Conservation (phyloP, 1,140 invertebrate species). For the Hycleus cichorii region DNA sequence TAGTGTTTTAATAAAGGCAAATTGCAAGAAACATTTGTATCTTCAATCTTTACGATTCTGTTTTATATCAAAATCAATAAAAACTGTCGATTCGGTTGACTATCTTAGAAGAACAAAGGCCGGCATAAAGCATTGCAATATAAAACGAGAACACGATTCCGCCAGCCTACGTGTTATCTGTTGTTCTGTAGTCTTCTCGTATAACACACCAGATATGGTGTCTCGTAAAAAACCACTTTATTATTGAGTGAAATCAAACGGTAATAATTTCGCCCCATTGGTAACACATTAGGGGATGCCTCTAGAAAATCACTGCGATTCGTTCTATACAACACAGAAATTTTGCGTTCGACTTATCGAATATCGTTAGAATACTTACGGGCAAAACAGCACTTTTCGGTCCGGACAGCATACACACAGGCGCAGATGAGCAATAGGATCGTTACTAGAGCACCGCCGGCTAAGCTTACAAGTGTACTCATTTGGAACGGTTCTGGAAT, state of each 20-base stretch:
- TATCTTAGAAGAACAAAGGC: slow-evolving; percentile 7
- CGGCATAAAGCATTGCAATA: slow-evolving; percentile 7
- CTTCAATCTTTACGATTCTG: slow-evolving; percentile 12
- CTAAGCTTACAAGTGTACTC: slow-evolving; percentile 54
- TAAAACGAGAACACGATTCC: background rate
- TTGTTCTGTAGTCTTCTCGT: background rate
- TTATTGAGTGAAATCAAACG: too few species aligned
- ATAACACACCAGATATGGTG: background rate
- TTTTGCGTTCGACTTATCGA: too few species aligned
- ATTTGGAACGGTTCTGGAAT: slow-evolving; percentile 56
- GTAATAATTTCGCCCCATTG: too few species aligned
- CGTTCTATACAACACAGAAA: too few species aligned
- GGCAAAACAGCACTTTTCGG: slow-evolving; percentile 59
- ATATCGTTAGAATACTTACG: slow-evolving; percentile 46
- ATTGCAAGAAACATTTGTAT: slow-evolving; percentile 12
- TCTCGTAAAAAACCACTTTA: slow-evolving; percentile 4
- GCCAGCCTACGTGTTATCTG: slow-evolving; percentile 10
- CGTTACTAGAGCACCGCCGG: slow-evolving; percentile 50
- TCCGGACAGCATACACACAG: slow-evolving; percentile 52
- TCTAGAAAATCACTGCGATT: too few species aligned
- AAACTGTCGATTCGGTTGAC: background rate
- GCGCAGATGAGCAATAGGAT: slow-evolving; percentile 51
- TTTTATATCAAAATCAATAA: slow-evolving; percentile 15
- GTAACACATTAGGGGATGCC: too few species aligned
- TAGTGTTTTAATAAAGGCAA: background rate